Evolutionary conservation across 1,140 invertebrate genomes (phyloP), one percentile per base, ranked within the genome.

Genomic region (Magallana angulata): DNA sequence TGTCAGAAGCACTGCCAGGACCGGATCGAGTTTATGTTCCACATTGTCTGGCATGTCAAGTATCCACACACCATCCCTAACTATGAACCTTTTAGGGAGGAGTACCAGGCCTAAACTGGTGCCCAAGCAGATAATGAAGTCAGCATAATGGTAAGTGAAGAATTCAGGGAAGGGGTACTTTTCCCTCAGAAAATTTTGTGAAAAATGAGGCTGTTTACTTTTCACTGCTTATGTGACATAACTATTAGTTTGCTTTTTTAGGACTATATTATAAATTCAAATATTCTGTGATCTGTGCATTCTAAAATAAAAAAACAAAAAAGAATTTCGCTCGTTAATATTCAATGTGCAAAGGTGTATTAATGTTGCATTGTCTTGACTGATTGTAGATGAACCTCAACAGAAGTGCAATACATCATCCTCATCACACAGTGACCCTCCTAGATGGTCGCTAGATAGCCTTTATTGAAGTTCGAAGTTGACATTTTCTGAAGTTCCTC

Each of bases 11-110:
- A 91, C 82, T 94, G 93, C 85, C 93, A 94, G 90, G 93, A 94
- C 87, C 91, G 92, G 36, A 93, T 94, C 81, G 93, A 94, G 90
- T 94, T 94, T 87, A 94, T 93, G 92, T 94, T 94, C 85, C 93
- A 94, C 88, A 92, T 92, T 16, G 93, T 94, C 11, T 94, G 93
- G 93, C 93, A 94, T 62, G 93, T 94, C 36, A 93, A 93, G 85
- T 94, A 94, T 87, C 93, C 93, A 4, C 91, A 94, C 91, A 94
- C 93, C 48, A 93, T 93, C 87, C 93, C 93, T n/a, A 93, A 93
- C 89, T 94, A 94, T 86, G 91, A 93, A 83, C 91, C 93, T 12
- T 94, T 94, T 87, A 92, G 91, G 85, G 93, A 94, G 85, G 92
- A 88, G 88, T 92, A 92, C 86, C 86, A 92, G 16, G 76, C 90